Conservation (phyloP, 1,140 invertebrate genomes). For the Conopomorpha cramerella region DNA sequence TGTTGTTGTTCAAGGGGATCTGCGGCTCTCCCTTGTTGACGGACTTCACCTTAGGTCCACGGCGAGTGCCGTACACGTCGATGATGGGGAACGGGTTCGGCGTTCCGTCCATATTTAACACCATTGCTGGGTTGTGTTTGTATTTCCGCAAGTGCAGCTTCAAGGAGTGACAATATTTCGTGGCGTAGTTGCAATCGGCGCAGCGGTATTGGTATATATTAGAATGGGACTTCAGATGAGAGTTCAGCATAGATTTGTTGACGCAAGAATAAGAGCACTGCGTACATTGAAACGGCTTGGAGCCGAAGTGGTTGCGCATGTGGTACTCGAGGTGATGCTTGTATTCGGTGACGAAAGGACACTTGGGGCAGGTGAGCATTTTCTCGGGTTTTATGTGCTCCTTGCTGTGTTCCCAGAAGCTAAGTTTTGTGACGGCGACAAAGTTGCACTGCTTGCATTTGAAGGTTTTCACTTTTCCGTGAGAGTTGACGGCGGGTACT, state of each 20-base stretch:
- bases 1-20: conserved; percentile 15
- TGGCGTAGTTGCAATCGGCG: conserved; percentile 93
- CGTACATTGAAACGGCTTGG: conserved; percentile 95
- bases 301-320: conserved; percentile 91
- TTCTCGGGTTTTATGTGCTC: conserved; percentile 93
- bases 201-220: conserved; percentile 97
- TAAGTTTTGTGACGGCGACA: conserved; percentile 82
- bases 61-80: conserved; percentile 85
- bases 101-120: conserved; percentile 85
- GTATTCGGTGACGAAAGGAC: conserved; percentile 97
- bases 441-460: conserved; percentile 93
- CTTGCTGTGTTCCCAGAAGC: conserved; percentile 92
- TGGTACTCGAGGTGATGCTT: conserved; percentile 99
- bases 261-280: conserved; percentile 94
- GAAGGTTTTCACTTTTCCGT: conserved; percentile 85
- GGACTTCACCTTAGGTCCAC: conserved; percentile 79
- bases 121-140: conserved; percentile 81
- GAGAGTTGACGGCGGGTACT: conserved; percentile 76
- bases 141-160: conserved; percentile 96
- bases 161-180: conserved; percentile 97
- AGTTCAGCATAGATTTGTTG: conserved; percentile 99
- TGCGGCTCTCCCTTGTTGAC: conserved; percentile 34
- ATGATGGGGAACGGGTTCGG: conserved; percentile 86
- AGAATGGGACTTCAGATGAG: conserved; percentile 97
- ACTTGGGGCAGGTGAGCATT: conserved; percentile 86